Conservation (phyloP, 2,113 vertebrate genomes). For the Platichthys stellatus region DNA sequence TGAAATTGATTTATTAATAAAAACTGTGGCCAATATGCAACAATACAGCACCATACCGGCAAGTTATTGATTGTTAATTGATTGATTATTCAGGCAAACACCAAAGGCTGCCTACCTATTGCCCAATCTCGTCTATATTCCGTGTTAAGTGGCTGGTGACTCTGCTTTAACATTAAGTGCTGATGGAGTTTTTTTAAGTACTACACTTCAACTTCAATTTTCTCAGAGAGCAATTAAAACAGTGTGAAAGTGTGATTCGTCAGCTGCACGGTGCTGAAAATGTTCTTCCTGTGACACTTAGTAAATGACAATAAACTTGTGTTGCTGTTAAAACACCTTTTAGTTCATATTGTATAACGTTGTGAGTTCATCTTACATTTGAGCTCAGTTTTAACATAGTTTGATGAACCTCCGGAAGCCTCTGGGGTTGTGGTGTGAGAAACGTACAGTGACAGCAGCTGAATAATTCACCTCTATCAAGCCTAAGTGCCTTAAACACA, state of each 20-base stretch:
- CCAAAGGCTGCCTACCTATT: background rate
- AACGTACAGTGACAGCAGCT: conserved; percentile 12
- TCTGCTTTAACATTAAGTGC: background rate
- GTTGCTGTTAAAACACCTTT: too few relatives aligned
- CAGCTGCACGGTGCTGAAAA: conserved; percentile 41
- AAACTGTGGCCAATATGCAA: background rate
- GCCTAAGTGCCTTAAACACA: conserved; percentile 33
- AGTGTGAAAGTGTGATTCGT: conserved; percentile 47
- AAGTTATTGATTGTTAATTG: too few relatives aligned
- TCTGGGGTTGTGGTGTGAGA: conserved; percentile 24
- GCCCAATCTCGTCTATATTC: background rate
- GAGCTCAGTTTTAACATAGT: background rate
- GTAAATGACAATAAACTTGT: background rate
- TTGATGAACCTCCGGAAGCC: background rate
- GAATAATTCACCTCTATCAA: conserved; percentile 30
- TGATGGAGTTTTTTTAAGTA: background rate
- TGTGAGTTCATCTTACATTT: background rate
- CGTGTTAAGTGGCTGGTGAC: conserved; percentile 9
- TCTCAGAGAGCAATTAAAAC: conserved; percentile 74
- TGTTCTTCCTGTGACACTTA: conserved; percentile 32
- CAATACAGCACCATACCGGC: background rate
- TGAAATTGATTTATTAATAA: background rate
- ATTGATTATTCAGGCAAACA: background rate
- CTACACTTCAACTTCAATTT: conserved; percentile 17
- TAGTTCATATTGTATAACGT: background rate